Evolutionary conservation across 2,888 invertebrate genomes (phyloP), one percentile per base, ranked within the genome.

Genomic region (Heliconius ismenius): DNA sequence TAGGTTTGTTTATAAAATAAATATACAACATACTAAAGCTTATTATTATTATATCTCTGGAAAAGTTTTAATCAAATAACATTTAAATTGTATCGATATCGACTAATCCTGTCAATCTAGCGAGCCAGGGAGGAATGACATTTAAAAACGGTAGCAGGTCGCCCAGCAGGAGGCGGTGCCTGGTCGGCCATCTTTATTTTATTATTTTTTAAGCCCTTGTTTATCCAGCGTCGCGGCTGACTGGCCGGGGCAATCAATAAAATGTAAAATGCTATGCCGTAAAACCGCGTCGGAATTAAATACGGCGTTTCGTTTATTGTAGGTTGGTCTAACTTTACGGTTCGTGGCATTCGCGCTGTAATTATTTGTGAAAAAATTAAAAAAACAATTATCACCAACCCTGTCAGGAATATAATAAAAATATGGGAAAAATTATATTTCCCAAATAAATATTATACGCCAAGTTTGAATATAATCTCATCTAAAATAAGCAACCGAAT

Each of bases 201-300:
- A 86, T 89, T 89, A 85, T 86, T 88, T 90, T 90, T 91, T 90
- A 88, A 84, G 76, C 89, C 90, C 92, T 93, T 93, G 93, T 93
- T 94, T 93, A 92, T 91, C 92, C 92, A 92, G 88, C 90, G 92
- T 89, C 86, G 86, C 91, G 92, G 90, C 88, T 91, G 83, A 93
- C 85, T 92, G 92, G 88, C 81, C 83, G 86, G 84, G 81, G 92
- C 92, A 93, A 93, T 93, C 93, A 93, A 93, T 93, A 93, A 91
- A 91, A 90, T 85, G 85, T 93, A 93, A 91, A 90, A 90, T 85
- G 85, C 87, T 89, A 86, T 86, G 92, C 90, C 91, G 91, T 90
- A 89, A 90, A 90, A 89, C 90, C 90, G 87, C 87, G 87, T 84
- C 82, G 85, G 90, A 91, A 92, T 92, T 92, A 91, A 92, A 92